Evolutionary conservation across 2,797 vertebrate species (phyloP), one percentile per base, ranked within the genome.

Genomic region (Gymnopithys bicolor): DNA sequence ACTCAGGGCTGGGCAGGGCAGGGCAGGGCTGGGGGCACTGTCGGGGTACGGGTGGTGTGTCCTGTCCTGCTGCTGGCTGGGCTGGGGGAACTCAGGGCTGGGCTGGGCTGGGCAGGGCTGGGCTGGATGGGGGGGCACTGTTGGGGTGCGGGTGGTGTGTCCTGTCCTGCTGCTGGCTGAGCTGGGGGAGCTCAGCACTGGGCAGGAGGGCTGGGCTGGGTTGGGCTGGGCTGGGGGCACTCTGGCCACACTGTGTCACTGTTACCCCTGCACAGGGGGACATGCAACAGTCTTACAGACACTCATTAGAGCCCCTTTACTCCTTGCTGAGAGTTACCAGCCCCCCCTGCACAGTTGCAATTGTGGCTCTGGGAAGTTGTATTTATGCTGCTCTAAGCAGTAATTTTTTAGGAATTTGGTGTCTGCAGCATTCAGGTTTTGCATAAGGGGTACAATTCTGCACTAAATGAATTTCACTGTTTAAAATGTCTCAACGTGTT

Each of bases 281-380:
- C 10, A 8, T 11, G 16, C 23, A 82, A 1, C 33, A 17, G 8
- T 23, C 74, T 24, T 48, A 18, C 4, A 43, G 2, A 15, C 41
- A 13, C 33, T 74, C 6, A 4, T 74, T 66, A 22, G 41, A 73
- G 12, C 32, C 35, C 19, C 6, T 76, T 74, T 69, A 5, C 13
- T 28, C 10, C 43, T 56, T 1, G 0, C 5, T 55, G 22, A 23
- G 39, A 33, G 63, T 32, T 41, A 28, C 15, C 9, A 19, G 11
- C 19, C 17, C 32, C 25, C 28, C 33, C 33, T 52, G 11, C 37
- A 24, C 43, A 25, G 14, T 14, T 62, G 62, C 23, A 60, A n/a
- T 49, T 7, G 15, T 0, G 1, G 3, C 55, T 71, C 30, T 48
- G 32, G 28, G 37, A 19, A 51, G 17, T 30, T 2, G 10, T 32